phyloP scores from a whole-genome alignment of 2,113 vertebrate species.

The Myodes glareolus region DNA sequence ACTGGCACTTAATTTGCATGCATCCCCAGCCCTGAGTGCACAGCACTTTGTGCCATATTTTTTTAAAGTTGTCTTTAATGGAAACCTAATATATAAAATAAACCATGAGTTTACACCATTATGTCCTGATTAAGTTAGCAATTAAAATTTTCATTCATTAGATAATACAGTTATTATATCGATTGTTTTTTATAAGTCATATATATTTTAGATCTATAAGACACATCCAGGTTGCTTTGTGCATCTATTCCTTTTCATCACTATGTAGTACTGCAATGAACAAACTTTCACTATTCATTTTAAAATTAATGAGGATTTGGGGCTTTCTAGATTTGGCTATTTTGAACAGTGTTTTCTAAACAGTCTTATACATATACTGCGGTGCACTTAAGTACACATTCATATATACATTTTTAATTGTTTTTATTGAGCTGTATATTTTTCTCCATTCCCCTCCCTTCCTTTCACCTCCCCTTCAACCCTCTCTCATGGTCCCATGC shows the following conservation, averaged over 20 bases:
- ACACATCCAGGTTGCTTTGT: slow-evolving; percentile 42
- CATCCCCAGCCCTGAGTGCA: not conserved
- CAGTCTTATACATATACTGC: not conserved
- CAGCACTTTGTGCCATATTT: not conserved
- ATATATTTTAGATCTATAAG: not conserved
- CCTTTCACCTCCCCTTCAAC: too few relatives aligned
- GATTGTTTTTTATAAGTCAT: slow-evolving; percentile 34
- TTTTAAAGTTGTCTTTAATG: slow-evolving; percentile 13
- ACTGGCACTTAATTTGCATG: not conserved
- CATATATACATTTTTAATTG: too few relatives aligned
- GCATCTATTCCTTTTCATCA: slow-evolving; percentile 20
- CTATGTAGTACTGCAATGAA: slow-evolving; percentile 2
- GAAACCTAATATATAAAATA: slow-evolving; percentile 23
- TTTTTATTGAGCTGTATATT: too few relatives aligned
- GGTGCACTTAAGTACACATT: not conserved
- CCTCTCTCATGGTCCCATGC: too few relatives aligned
- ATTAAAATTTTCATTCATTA: slow-evolving; percentile 33
- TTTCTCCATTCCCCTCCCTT: too few relatives aligned
- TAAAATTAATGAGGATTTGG: slow-evolving; percentile 34
- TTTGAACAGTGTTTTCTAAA: slow-evolving; percentile 49
- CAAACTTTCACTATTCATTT: slow-evolving; percentile 16
- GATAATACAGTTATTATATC: not conserved
- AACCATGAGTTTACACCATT: not conserved
- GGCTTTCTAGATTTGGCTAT: slow-evolving; percentile 44
- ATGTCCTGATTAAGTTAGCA: not conserved